Conservation (phyloP, 2,888 invertebrate genomes). For the Acleris emargana region DNA sequence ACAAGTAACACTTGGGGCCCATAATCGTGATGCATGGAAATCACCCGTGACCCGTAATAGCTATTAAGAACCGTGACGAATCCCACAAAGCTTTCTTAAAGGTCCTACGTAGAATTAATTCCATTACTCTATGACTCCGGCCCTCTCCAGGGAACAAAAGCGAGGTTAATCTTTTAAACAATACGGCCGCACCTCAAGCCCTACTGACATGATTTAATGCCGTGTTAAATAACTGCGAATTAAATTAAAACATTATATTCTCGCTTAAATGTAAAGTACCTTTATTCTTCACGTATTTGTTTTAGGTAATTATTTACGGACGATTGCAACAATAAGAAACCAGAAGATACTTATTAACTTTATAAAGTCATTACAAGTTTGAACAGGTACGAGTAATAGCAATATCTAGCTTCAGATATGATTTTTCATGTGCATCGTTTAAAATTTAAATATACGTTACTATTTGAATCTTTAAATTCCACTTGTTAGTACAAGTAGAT, state of each 20-base stretch:
- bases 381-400: background rate
- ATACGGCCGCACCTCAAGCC: constrained; percentile 43
- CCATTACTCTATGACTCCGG: constrained; percentile 51
- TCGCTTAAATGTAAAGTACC: background rate
- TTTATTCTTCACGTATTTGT: background rate
- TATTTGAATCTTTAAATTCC: background rate
- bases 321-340: background rate
- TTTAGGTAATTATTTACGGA: background rate
- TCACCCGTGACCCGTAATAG: constrained; percentile 37
- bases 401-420: constrained; percentile 3
- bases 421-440: constrained; percentile 6
- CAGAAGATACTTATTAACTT: background rate
- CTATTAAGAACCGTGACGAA: constrained; percentile 37
- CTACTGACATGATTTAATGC: constrained; percentile 35
- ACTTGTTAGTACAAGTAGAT: too few species aligned
- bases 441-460: constrained; percentile 11
- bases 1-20: constrained; percentile 31
- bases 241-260: constrained; percentile 26
- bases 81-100: constrained; percentile 41
- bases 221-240: constrained; percentile 31
- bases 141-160: constrained; percentile 53
- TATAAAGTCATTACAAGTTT: constrained; percentile 4
- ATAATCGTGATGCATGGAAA: constrained; percentile 37
- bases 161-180: constrained; percentile 56
- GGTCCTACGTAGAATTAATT: constrained; percentile 56